Conservation (phyloP, 2,888 invertebrate genomes). For the Lasioglossum calceatum region DNA sequence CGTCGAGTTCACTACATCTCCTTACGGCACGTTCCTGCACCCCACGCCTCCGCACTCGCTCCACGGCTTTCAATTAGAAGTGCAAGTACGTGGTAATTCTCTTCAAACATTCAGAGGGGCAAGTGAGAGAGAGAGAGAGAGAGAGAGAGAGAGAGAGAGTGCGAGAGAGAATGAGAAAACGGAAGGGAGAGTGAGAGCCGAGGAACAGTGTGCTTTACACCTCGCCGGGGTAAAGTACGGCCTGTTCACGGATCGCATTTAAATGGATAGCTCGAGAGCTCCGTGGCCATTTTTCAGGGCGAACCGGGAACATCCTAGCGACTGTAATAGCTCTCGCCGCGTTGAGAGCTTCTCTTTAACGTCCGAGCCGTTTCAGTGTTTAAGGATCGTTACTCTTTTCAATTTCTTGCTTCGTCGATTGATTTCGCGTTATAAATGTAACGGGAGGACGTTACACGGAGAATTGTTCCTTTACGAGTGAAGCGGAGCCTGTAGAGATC, state of each 20-base stretch:
- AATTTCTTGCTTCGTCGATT: background rate
- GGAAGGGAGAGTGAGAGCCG: background rate
- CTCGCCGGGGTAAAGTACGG: constrained; percentile 17
- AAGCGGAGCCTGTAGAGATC: background rate
- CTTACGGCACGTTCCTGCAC: constrained; percentile 94
- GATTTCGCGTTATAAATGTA: background rate
- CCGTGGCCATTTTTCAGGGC: constrained; percentile 24
- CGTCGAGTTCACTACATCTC: constrained; percentile 95
- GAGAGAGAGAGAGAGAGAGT: background rate
- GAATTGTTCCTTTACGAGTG: background rate
- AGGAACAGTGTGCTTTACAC: constrained; percentile 44
- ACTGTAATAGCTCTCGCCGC: background rate
- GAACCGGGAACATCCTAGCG: background rate
- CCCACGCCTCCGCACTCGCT: constrained; percentile 91
- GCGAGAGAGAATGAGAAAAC: background rate
- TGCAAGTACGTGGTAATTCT: constrained; percentile 86
- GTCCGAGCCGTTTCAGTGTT: background rate
- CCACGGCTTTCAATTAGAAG: constrained; percentile 95
- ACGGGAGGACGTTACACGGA: background rate
- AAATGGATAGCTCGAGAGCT: constrained; percentile 23
- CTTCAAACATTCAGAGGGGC: constrained; percentile 51
- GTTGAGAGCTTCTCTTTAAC: background rate
- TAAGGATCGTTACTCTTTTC: background rate
- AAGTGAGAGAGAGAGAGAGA: background rate
- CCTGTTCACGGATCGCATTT: constrained; percentile 47